Evolutionary conservation across 2,113 vertebrate species (phyloP).

Genomic region (Odontesthes bonariensis): DNA sequence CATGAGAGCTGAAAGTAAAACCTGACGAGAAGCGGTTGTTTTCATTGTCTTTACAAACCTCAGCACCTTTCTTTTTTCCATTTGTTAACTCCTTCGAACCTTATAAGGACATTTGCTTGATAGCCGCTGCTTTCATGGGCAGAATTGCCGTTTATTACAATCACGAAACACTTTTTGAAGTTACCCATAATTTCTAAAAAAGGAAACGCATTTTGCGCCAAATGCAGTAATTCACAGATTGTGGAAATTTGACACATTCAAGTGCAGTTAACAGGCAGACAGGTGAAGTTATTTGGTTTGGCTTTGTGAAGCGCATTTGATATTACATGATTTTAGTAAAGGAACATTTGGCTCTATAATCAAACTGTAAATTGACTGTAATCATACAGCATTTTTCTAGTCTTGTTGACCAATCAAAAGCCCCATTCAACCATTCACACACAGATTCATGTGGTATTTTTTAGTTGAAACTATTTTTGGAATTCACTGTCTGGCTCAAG

Average conservation of each 20-base stretch:
- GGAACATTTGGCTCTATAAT: background rate
- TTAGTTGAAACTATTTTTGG: no score
- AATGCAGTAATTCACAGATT: background rate
- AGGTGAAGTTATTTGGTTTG: background rate
- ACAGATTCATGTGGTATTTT: background rate
- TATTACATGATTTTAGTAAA: background rate
- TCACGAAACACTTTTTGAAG: background rate
- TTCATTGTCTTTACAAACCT: background rate
- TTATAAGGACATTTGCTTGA: background rate
- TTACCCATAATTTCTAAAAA: background rate
- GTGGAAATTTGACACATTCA: background rate
- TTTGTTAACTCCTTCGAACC: background rate
- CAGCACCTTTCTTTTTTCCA: background rate
- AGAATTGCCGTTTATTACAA: background rate
- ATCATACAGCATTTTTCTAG: background rate
- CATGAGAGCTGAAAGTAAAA: slow-evolving; percentile 49
- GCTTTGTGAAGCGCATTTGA: background rate
- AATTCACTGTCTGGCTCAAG: no score
- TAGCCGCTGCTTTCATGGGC: background rate
- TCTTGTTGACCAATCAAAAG: background rate
- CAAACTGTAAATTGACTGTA: background rate
- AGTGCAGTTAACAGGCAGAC: background rate
- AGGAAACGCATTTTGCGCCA: background rate
- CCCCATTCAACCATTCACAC: background rate
- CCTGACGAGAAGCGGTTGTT: background rate